Percentiles rank a stretch among this genome's conserved stretches.
These are phyloP conservation scores for Drosophila neocordata DNA, from an alignment of 1,140 invertebrate genomes.

Conservation along the genomic window DNA sequence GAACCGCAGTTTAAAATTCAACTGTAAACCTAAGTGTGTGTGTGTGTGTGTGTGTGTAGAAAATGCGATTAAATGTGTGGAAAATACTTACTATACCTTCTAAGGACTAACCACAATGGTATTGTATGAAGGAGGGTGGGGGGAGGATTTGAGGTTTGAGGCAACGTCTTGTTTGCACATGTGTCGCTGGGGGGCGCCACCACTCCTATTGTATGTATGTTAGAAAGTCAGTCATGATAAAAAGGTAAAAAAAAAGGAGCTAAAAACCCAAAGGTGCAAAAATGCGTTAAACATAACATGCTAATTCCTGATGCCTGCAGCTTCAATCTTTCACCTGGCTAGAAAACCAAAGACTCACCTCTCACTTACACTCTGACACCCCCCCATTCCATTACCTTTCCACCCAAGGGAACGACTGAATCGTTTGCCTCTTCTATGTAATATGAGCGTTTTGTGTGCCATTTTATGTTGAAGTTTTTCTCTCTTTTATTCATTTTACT, in stretches of 20 bases:
- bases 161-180: conserved; percentile 71
- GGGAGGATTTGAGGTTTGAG: conserved; percentile 45
- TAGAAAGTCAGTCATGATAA: conserved; percentile 26
- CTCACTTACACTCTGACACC: not conserved
- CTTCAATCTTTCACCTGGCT: conserved; percentile 66
- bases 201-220: not conserved
- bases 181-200: conserved; percentile 34
- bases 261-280: conserved; percentile 67
- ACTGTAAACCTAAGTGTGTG: conserved; percentile 42
- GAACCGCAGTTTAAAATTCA: conserved; percentile 75
- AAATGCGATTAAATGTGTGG: conserved; percentile 78
- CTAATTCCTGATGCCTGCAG: conserved; percentile 71
- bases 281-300: conserved; percentile 80
- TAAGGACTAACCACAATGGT: conserved; percentile 1
- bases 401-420: conserved; percentile 16
- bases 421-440: conserved; percentile 42
- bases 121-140: not conserved
- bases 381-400: not conserved
- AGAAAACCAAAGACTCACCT: conserved; percentile 4
- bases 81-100: conserved; percentile 48
- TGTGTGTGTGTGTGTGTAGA: conserved; percentile 59
- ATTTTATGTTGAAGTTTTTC: conserved; percentile 59
- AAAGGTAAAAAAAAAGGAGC: not conserved
- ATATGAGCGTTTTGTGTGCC: conserved; percentile 73
- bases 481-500: conserved; percentile 33